Conservation (phyloP, 2,888 invertebrate genomes). For the Galerucella pusilla region DNA sequence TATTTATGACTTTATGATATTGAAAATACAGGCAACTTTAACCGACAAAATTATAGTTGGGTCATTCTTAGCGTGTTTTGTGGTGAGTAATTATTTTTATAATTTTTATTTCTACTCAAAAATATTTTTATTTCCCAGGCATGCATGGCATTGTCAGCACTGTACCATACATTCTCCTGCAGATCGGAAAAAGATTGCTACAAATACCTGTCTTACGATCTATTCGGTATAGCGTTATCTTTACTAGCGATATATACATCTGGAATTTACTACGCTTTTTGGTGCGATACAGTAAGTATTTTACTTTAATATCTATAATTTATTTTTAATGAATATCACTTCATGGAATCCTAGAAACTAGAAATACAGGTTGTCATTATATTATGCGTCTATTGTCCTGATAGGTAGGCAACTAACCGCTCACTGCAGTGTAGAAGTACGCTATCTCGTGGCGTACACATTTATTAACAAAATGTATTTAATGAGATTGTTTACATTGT, state of each 20-base stretch:
- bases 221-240: constrained; percentile 93
- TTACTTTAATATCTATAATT: not conserved
- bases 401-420: no score
- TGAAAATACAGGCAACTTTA: constrained; percentile 81
- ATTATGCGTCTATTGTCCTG: no score
- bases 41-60: constrained; percentile 89
- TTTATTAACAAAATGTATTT: no score
- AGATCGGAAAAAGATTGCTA: constrained; percentile 88
- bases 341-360: no score
- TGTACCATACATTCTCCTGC: constrained; percentile 95
- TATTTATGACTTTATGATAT: constrained; percentile 83
- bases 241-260: constrained; percentile 94
- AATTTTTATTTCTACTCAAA: not conserved
- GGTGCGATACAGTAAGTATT: constrained; percentile 86
- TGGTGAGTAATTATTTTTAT: constrained; percentile 69
- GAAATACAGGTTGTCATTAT: no score
- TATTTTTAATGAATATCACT: no score
- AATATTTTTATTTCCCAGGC: constrained; percentile 71
- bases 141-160: constrained; percentile 91
- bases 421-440: no score
- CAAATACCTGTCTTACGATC: constrained; percentile 88
- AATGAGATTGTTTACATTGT: no score
- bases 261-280: constrained; percentile 96
- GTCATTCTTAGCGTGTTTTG: constrained; percentile 85
- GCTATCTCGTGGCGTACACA: no score